Conservation (phyloP, 2,888 invertebrate genomes). For the Ommatoiulus sabulosus region DNA sequence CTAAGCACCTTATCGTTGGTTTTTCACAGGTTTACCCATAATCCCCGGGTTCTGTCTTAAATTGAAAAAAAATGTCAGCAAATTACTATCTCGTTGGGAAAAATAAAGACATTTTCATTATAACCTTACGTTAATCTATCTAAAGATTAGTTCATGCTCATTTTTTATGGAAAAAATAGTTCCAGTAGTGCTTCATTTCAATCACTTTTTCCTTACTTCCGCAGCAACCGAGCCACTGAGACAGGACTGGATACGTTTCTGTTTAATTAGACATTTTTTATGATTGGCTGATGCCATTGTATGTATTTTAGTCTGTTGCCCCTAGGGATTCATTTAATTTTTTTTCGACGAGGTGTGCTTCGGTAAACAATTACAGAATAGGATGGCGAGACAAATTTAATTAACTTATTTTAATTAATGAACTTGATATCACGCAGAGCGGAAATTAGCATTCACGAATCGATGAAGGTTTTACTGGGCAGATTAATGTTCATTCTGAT, state of each 20-base stretch:
- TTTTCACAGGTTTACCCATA: too few relatives aligned
- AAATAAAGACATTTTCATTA: background rate
- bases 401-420: constrained; percentile 44
- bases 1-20: too few relatives aligned
- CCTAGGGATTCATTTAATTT: background rate
- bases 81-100: too few relatives aligned
- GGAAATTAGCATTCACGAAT: constrained; percentile 41
- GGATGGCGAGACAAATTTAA: constrained; percentile 5
- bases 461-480: background rate
- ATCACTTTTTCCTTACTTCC: background rate
- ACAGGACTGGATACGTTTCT: background rate
- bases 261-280: background rate
- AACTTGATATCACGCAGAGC: constrained; percentile 39
- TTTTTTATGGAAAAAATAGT: background rate
- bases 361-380: background rate
- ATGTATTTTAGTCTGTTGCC: background rate
- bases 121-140: too few relatives aligned
- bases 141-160: background rate
- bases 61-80: too few relatives aligned
- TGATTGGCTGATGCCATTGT: background rate
- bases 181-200: background rate
- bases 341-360: background rate
- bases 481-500: constrained; percentile 13
- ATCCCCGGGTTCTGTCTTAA: too few relatives aligned
- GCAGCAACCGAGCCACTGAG: background rate